Evolutionary conservation across 1,140 invertebrate species (phyloP).

Genomic region (Drosophila quadrilineata): DNA sequence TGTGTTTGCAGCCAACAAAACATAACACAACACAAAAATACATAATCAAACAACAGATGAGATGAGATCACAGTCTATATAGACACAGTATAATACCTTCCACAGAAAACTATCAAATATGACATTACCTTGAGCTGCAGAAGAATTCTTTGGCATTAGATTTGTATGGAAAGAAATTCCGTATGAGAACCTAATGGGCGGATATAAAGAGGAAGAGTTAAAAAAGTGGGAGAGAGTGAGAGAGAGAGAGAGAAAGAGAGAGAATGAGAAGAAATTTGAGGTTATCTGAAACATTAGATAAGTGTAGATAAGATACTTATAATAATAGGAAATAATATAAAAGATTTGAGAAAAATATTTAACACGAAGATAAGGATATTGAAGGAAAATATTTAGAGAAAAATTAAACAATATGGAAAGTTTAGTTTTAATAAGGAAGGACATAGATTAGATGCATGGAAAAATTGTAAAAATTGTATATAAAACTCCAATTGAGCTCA

Average conservation of each 20-base stretch:
- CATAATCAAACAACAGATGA: neutral
- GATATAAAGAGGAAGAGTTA: neutral
- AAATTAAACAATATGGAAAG: too few species aligned
- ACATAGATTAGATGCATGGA: too few species aligned
- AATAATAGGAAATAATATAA: too few species aligned
- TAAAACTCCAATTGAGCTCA: too few species aligned
- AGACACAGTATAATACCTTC: too few species aligned
- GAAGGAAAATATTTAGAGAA: too few species aligned
- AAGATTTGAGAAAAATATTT: too few species aligned
- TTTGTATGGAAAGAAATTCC: too few species aligned
- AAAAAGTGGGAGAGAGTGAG: neutral
- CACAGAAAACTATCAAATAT: conserved; percentile 35
- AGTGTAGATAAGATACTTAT: neutral
- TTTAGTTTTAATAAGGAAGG: too few species aligned
- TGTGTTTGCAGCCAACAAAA: conserved; percentile 76
- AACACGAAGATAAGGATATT: too few species aligned
- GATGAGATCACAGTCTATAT: neutral
- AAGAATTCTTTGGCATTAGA: neutral
- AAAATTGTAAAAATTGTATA: too few species aligned
- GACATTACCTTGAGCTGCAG: conserved; percentile 26
- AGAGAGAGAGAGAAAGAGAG: neutral
- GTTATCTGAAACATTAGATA: neutral
- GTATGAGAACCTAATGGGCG: too few species aligned
- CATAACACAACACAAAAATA: conserved; percentile 40
- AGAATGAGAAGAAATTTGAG: neutral